Evolutionary conservation across 1,140 invertebrate species (phyloP), one percentile per base, ranked within the genome.

Genomic region (Triops longicaudatus): DNA sequence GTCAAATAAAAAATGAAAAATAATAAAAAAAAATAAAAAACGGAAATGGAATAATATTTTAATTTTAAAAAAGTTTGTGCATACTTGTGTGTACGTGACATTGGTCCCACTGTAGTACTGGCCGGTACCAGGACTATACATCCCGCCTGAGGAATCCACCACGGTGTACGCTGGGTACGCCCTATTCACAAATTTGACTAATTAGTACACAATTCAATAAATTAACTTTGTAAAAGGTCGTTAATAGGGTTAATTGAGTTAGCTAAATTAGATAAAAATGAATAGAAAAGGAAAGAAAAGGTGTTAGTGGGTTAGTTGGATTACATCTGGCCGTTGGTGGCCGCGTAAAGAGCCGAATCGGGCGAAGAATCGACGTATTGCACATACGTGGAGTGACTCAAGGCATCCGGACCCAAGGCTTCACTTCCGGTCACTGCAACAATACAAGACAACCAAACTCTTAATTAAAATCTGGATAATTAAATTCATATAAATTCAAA

Each of bases 161-260:
- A 94, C 92, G 77, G 91, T 91, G 83, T 94, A 94, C 44, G 94
- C 92, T 78, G 92, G 91, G 86, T 93, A 94, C 79, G 90, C 89
- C 89, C 92, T 92, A 80, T 27, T n/a, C 72, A 26, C 27, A 31
- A 74, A 74, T 42, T 41, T 28, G 31, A 41, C 14, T 12, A 26
- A 3, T 17, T 17, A 73, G 22, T 17, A 7, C 5, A 73, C 17
- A 72, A 77, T 74, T 28, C 74, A 74, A 1, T 27, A 10, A 1
- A n/a, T 1, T 7, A 1, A 26, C 12, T 14, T 2, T 3, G 0
- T 74, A 1, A 27, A n/a, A 28, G 17, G 44, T 28, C 7, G n/a
- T 26, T 22, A n/a, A 26, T 26, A 37, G 31, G 31, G 31, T 37
- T 37, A 37, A 37, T 7, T 22, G 27, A 76, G 43, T 28, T 26